Percentiles rank a stretch among this genome's conserved stretches.
phyloP scores from a whole-genome alignment of 2,888 invertebrate species.

The Myathropa florea region DNA sequence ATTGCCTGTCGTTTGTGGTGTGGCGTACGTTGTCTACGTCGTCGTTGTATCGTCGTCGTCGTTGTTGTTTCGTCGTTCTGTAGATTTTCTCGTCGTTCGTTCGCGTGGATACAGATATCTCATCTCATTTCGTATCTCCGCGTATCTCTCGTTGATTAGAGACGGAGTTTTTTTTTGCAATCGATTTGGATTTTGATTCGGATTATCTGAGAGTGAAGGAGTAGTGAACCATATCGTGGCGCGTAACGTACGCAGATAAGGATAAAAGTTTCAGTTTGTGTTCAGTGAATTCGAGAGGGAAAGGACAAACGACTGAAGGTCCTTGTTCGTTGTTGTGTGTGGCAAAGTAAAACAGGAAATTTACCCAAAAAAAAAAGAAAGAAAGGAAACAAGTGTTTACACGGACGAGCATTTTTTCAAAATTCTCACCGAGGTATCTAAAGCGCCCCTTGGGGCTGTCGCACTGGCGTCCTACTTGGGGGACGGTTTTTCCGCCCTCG shows the following conservation, averaged over 20 bases:
- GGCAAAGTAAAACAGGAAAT: not conserved
- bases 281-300: not conserved
- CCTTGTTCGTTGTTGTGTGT: slow-evolving; percentile 1
- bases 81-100: slow-evolving; percentile 21
- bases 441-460: slow-evolving; percentile 82
- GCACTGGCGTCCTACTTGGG: slow-evolving; percentile 82
- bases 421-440: slow-evolving; percentile 81
- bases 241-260: not conserved
- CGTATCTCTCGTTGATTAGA: slow-evolving; percentile 13
- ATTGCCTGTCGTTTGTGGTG: slow-evolving; percentile 71
- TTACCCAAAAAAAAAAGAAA: slow-evolving; percentile 6
- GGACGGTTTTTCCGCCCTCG: slow-evolving; percentile 81
- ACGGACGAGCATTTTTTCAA: slow-evolving; percentile 74
- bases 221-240: not conserved
- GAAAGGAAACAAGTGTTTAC: slow-evolving; percentile 61
- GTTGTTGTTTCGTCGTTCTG: slow-evolving; percentile 23
- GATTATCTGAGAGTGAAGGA: not conserved
- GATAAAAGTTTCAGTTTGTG: not conserved
- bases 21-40: slow-evolving; percentile 63
- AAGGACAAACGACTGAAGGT: not conserved
- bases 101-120: slow-evolving; percentile 30
- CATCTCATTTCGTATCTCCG: slow-evolving; percentile 9
- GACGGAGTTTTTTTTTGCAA: too few species aligned
- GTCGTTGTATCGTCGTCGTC: slow-evolving; percentile 52
- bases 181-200: not conserved